Percentiles rank a stretch among this genome's conserved stretches.
phyloP scores from a whole-genome alignment of 2,113 vertebrate species.

The Rallus limicola region DNA sequence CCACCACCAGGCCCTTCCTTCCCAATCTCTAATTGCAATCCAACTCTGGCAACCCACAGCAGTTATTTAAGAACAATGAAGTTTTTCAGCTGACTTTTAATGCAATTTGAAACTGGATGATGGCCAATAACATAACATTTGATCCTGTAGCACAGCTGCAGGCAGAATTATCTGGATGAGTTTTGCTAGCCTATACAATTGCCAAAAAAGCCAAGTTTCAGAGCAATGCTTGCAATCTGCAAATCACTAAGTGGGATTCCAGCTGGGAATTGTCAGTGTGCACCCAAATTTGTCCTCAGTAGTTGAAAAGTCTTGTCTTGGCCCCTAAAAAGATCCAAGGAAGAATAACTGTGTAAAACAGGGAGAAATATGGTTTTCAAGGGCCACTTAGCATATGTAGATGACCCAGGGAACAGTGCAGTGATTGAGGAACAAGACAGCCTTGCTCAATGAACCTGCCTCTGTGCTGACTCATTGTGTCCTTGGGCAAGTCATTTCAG shows the following conservation, averaged over 20 bases:
- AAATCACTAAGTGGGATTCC: not conserved
- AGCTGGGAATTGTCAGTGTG: not conserved
- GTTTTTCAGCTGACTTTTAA: conserved; percentile 67
- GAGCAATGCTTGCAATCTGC: not conserved
- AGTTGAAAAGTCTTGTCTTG: not conserved
- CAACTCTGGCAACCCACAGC: conserved; percentile 20
- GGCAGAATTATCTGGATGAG: not conserved
- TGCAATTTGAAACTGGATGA: conserved; percentile 39
- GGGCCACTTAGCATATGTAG: not conserved
- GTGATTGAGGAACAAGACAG: not conserved
- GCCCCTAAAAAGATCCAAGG: not conserved
- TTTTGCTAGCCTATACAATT: not conserved
- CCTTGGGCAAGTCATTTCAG: conserved; percentile 45
- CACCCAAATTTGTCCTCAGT: not conserved
- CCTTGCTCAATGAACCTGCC: conserved; percentile 23
- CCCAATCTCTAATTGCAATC: not conserved
- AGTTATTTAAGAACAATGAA: conserved; percentile 59
- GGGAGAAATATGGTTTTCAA: not conserved
- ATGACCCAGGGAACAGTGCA: not conserved
- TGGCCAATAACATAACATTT: conserved; percentile 28
- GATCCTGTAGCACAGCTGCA: conserved; percentile 49
- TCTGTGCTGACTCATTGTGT: conserved; percentile 28
- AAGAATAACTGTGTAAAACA: not conserved
- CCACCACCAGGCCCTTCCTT: not conserved
- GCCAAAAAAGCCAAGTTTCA: not conserved